A percentile compares a stretch with the other conserved stretches of the same genome.
These are phyloP conservation scores for Macrosteles quadrilineatus DNA, from an alignment of 1,140 invertebrate genomes.

Conservation along the genomic window DNA sequence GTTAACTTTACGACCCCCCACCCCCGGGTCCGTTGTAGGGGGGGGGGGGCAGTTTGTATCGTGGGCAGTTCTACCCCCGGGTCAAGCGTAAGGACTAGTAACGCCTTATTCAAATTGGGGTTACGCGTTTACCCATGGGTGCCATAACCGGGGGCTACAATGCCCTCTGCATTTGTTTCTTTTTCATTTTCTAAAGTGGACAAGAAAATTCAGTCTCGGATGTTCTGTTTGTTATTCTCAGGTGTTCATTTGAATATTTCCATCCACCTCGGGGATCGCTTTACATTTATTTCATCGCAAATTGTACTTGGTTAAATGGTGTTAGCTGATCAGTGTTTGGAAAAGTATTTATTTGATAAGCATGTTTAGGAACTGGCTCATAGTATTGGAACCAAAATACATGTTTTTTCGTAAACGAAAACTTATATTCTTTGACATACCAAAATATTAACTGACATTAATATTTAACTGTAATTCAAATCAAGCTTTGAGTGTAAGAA, in stretches of 20 bases:
- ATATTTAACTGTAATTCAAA: no score
- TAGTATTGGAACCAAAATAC: no score
- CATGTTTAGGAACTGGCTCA: no score
- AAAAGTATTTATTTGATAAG: no score
- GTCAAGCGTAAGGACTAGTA: conserved; percentile 3
- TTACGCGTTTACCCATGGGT: background rate
- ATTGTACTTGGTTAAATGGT: no score
- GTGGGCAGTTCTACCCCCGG: background rate
- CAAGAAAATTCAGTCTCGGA: conserved; percentile 9
- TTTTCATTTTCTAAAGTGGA: conserved; percentile 15
- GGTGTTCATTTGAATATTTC: background rate
- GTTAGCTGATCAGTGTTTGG: no score
- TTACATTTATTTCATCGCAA: background rate
- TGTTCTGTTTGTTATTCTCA: conserved; percentile 5
- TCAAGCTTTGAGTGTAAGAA: no score
- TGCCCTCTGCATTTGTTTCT: background rate
- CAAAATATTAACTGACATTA: no score
- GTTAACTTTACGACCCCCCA: no score
- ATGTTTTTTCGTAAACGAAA: no score
- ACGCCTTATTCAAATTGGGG: conserved; percentile 10
- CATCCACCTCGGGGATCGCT: background rate
- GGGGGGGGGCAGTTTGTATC: background rate
- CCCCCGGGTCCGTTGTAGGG: no score
- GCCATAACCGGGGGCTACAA: conserved; percentile 4
- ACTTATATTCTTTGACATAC: no score